These are phyloP conservation scores for Drosophila seclusa DNA, from an alignment of 2,888 invertebrate genomes.

Conservation along the genomic window DNA sequence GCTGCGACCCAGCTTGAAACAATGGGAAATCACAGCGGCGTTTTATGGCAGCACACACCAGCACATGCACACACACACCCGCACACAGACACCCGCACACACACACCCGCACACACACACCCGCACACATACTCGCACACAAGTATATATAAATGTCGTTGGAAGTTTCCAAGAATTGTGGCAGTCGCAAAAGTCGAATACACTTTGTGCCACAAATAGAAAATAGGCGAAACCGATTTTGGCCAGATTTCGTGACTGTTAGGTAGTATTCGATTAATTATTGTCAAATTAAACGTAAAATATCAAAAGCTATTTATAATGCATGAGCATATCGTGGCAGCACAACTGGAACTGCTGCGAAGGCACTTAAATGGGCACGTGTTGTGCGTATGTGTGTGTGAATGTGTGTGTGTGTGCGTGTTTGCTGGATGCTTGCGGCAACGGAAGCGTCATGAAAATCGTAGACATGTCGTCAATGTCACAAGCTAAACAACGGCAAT, in stretches of 20 bases:
- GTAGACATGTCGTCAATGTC: constrained; percentile 72
- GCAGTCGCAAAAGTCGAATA: constrained; percentile 19
- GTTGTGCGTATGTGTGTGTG: constrained; percentile 6
- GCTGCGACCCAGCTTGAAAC: constrained; percentile 22
- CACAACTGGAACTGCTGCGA: constrained; percentile 3
- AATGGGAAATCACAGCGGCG: constrained; percentile 32
- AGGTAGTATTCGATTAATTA: constrained; percentile 64
- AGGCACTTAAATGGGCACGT: constrained; percentile 47
- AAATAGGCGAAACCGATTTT: constrained; percentile 18
- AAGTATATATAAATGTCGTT: constrained; percentile 3
- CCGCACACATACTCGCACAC: not conserved
- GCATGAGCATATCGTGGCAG: constrained; percentile 14
- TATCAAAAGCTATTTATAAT: constrained; percentile 62
- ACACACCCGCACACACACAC: not conserved
- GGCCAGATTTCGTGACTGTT: constrained; percentile 30
- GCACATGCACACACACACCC: constrained; percentile 8
- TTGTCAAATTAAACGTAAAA: constrained; percentile 72
- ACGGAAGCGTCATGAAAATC: constrained; percentile 65
- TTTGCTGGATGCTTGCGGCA: constrained; percentile 36
- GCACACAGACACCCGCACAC: not conserved
- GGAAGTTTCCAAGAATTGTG: constrained; percentile 1
- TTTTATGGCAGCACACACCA: constrained; percentile 36
- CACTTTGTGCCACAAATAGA: constrained; percentile 36
- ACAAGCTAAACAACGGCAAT: constrained; percentile 51
- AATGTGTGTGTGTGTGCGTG: constrained; percentile 10